Percentiles rank a stretch among this genome's conserved stretches.
Evolutionary conservation across 1,140 invertebrate genomes (phyloP).

Genomic region (Dinoponera quadriceps): DNA sequence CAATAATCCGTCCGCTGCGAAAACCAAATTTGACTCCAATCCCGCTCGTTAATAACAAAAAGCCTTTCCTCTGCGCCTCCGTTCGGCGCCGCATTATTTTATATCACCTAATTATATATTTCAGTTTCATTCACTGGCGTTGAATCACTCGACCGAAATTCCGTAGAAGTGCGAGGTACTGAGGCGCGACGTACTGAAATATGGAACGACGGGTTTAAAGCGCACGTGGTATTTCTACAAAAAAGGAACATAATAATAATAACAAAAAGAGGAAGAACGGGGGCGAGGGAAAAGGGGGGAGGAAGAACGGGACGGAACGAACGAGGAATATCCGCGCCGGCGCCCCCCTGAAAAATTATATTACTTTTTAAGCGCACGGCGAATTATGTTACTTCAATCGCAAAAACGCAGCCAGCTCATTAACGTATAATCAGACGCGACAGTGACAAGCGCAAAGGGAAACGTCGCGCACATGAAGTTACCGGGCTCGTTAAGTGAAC

Average conservation of each 20-base stretch:
- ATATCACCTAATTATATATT: slow-evolving; percentile 8
- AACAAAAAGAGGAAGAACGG: too few relatives aligned
- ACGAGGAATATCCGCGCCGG: too few relatives aligned
- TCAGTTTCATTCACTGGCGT: slow-evolving; percentile 1
- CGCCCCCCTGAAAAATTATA: too few relatives aligned
- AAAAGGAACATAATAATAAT: too few relatives aligned
- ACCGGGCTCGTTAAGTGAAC: neutral
- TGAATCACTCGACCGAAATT: slow-evolving; percentile 9
- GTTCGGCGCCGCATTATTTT: slow-evolving; percentile 2
- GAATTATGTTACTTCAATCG: slow-evolving; percentile 33
- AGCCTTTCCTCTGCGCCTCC: neutral
- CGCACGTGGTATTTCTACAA: neutral
- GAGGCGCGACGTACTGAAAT: neutral
- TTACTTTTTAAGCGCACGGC: too few relatives aligned
- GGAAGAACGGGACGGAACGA: too few relatives aligned
- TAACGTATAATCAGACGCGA: neutral
- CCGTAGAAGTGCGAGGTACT: neutral
- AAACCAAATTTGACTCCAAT: neutral
- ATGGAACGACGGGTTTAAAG: slow-evolving; percentile 17
- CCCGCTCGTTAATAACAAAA: neutral
- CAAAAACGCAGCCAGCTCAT: slow-evolving; percentile 8
- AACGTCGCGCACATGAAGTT: neutral
- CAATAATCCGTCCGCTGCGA: neutral
- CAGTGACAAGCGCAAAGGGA: too few relatives aligned
- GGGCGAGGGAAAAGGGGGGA: too few relatives aligned